A percentile compares a stretch with the other conserved stretches of the same genome.
Evolutionary conservation across 2,113 vertebrate genomes (phyloP).

Genomic region (Ibidorhyncha struthersii): DNA sequence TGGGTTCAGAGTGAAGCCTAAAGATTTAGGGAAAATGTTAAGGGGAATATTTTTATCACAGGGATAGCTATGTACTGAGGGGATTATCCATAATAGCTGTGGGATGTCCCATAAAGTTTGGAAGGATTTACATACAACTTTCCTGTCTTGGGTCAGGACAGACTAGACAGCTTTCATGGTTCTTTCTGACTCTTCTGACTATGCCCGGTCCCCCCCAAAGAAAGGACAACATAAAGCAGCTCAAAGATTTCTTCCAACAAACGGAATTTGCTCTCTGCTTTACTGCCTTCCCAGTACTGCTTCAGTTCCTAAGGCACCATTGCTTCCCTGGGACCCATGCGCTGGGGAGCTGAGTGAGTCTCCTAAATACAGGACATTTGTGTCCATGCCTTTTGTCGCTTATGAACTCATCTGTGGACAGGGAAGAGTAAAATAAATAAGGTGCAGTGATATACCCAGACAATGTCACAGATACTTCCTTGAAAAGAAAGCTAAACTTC

Average conservation of each 20-base stretch:
- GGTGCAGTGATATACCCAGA: background rate
- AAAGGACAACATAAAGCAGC: background rate
- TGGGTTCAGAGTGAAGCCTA: background rate
- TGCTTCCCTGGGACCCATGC: background rate
- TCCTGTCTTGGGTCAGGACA: background rate
- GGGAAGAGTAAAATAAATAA: background rate
- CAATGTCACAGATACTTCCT: background rate
- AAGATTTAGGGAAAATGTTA: background rate
- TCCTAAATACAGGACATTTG: background rate
- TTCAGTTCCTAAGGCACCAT: background rate
- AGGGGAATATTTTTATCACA: background rate
- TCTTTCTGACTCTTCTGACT: background rate
- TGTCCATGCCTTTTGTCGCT: background rate
- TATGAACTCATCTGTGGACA: background rate
- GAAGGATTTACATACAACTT: background rate
- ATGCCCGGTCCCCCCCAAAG: background rate
- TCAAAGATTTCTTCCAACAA: background rate
- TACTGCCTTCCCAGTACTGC: background rate
- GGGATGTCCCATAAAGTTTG: background rate
- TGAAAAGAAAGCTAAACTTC: slow-evolving; percentile 19
- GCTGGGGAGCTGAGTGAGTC: background rate
- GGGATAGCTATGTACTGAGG: background rate
- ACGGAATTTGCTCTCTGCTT: background rate
- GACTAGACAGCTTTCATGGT: background rate
- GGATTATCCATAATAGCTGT: background rate